Evolutionary conservation across 1,140 invertebrate species (phyloP).

Genomic region (Magallana gigas): DNA sequence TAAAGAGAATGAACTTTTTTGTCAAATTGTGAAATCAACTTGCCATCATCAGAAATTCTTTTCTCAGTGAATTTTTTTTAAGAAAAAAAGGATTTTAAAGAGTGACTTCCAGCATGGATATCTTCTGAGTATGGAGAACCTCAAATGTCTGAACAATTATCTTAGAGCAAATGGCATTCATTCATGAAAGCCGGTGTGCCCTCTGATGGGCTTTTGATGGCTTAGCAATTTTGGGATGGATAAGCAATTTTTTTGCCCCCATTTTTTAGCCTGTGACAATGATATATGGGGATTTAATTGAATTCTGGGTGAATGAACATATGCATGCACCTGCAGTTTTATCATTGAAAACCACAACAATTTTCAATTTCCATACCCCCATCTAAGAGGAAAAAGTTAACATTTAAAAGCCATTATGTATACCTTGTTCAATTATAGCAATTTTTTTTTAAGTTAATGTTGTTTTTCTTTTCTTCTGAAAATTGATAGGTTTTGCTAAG

Average conservation of each 20-base stretch:
- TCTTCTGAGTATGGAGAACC: not conserved
- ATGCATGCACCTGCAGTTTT: constrained; percentile 18
- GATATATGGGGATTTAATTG: constrained; percentile 28
- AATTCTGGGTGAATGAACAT: constrained; percentile 25
- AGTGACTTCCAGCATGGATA: too few species aligned
- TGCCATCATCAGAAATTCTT: too few species aligned
- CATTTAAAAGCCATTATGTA: not conserved
- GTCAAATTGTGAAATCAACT: too few species aligned
- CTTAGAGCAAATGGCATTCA: not conserved
- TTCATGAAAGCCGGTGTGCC: not conserved
- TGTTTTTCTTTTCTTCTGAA: constrained; percentile 11
- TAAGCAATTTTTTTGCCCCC: not conserved
- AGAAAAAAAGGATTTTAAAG: too few species aligned
- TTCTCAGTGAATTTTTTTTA: too few species aligned
- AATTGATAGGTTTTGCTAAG: not conserved
- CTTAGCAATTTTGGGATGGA: constrained; percentile 17
- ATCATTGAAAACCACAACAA: not conserved
- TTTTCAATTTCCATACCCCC: constrained; percentile 27
- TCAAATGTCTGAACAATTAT: not conserved
- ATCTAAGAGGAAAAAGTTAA: constrained; percentile 11
- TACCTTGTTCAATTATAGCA: not conserved
- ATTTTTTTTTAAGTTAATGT: not conserved
- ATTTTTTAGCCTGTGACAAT: not conserved
- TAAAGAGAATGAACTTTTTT: too few species aligned
- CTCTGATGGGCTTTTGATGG: not conserved